A percentile compares a stretch with the other conserved stretches of the same genome.
phyloP scores from a whole-genome alignment of 2,888 invertebrate genomes.

The Ectobius pallidus region DNA sequence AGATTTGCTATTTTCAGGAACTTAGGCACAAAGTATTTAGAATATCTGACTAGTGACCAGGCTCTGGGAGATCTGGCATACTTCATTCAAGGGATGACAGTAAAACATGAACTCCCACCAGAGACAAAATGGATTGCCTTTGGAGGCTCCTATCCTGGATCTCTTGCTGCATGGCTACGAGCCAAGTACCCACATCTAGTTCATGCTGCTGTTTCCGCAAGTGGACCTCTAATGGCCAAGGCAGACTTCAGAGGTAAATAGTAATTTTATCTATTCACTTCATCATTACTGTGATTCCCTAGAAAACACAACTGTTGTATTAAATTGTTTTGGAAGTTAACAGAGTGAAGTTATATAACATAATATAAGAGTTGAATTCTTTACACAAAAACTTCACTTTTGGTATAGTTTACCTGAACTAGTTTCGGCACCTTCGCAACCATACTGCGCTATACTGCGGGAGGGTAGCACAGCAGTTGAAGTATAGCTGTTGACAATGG shows the following conservation, averaged over 20 bases:
- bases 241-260: conserved; percentile 81
- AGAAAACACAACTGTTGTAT: no score
- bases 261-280: no score
- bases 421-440: no score
- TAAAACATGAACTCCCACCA: conserved; percentile 62
- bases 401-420: no score
- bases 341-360: no score
- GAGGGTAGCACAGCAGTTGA: no score
- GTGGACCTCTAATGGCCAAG: conserved; percentile 86
- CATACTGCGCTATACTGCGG: no score
- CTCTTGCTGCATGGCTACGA: conserved; percentile 89
- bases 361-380: no score
- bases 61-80: conserved; percentile 85
- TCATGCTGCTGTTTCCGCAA: conserved; percentile 84
- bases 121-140: conserved; percentile 86
- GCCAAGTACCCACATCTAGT: conserved; percentile 88
- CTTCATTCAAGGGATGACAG: conserved; percentile 78
- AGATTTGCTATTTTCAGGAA: conserved; percentile 78
- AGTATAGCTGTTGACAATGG: no score
- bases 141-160: conserved; percentile 96
- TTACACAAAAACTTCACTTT: no score
- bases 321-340: no score
- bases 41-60: conserved; percentile 79
- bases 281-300: no score
- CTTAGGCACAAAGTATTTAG: conserved; percentile 77